Conservation (phyloP, 2,888 invertebrate genomes). For the Spodoptera exigua region DNA sequence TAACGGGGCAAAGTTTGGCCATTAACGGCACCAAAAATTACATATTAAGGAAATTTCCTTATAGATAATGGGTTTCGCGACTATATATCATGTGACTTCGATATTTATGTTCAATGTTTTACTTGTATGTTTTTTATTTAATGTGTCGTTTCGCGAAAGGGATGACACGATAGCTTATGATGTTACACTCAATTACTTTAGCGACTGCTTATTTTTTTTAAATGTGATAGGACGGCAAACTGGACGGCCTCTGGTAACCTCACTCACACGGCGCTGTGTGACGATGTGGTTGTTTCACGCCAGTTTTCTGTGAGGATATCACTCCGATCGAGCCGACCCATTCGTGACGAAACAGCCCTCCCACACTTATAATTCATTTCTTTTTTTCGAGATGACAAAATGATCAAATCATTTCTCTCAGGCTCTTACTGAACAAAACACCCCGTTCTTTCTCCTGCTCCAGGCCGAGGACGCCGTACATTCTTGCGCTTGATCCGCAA, state of each 20-base stretch:
- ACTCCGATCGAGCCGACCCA: too few relatives aligned
- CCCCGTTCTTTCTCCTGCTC: too few relatives aligned
- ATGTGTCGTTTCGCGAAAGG: conserved; percentile 23
- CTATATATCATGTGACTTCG: conserved; percentile 48
- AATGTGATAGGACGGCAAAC: too few relatives aligned
- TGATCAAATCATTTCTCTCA: too few relatives aligned
- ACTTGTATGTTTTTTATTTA: conserved; percentile 42
- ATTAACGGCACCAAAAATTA: conserved; percentile 73
- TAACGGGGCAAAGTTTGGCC: conserved; percentile 70
- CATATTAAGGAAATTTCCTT: conserved; percentile 69
- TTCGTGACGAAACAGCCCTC: neutral
- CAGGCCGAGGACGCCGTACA: too few relatives aligned
- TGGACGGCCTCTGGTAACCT: too few relatives aligned
- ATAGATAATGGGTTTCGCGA: conserved; percentile 51
- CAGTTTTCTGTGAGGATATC: too few relatives aligned
- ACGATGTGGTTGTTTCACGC: too few relatives aligned
- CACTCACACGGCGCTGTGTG: too few relatives aligned
- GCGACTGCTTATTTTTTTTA: conserved; percentile 2
- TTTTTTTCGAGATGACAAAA: too few relatives aligned
- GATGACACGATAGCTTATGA: conserved; percentile 11
- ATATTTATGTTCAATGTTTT: conserved; percentile 53
- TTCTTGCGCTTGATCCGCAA: too few relatives aligned
- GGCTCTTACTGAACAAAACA: too few relatives aligned
- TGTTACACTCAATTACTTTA: conserved; percentile 2
- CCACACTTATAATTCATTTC: neutral